Evolutionary conservation across 2,888 invertebrate species (phyloP).

Genomic region (Neoaliturus tenellus): DNA sequence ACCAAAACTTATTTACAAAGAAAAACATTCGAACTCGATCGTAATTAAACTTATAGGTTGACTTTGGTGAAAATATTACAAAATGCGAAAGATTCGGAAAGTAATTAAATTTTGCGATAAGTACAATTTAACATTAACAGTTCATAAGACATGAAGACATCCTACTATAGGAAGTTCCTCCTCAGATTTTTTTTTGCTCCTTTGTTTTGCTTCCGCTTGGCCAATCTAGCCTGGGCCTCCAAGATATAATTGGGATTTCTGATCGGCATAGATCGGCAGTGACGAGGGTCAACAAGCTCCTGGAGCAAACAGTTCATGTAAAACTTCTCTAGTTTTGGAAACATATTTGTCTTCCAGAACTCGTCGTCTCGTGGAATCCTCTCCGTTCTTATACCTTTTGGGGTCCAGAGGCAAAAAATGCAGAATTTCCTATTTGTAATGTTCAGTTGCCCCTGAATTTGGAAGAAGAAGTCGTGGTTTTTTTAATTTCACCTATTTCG

Average conservation of each 20-base stretch:
- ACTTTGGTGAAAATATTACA: no score
- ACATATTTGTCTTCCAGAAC: constrained; percentile 43
- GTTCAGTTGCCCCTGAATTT: constrained; percentile 53
- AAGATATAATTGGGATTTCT: constrained; percentile 46
- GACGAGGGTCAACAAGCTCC: constrained; percentile 45
- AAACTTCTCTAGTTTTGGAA: constrained; percentile 12
- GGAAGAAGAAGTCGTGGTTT: constrained; percentile 32
- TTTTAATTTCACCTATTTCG: constrained; percentile 3
- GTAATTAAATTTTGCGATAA: no score
- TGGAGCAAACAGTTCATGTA: constrained; percentile 47
- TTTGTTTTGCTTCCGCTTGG: no score
- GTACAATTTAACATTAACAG: no score
- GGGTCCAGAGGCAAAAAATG: constrained; percentile 39
- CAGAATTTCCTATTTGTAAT: constrained; percentile 43
- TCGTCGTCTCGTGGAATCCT: constrained; percentile 17
- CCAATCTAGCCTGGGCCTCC: background rate
- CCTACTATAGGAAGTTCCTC: no score
- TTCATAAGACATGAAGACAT: no score
- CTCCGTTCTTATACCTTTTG: constrained; percentile 23
- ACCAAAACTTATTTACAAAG: no score
- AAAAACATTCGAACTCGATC: no score
- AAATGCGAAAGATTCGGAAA: no score
- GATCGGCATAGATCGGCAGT: constrained; percentile 51
- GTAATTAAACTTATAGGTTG: no score
- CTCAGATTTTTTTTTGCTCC: no score